Percentiles rank a stretch among this genome's conserved stretches.
Evolutionary conservation across 2,888 invertebrate species (phyloP).

Genomic region (Zootermopsis nevadensis): DNA sequence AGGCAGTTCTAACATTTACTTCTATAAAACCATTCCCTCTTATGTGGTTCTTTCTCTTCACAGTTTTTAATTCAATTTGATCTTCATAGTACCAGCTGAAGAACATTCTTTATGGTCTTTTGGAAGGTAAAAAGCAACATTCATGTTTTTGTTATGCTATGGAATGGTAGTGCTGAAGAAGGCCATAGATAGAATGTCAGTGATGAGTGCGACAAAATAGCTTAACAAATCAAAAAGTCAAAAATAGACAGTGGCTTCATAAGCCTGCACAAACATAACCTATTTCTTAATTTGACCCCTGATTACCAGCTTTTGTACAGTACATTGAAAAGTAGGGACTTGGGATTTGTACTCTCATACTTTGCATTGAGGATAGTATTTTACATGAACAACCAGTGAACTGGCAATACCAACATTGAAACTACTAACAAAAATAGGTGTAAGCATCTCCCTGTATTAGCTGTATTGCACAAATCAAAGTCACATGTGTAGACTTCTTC

Average conservation of each 20-base stretch:
- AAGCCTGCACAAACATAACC: too few relatives aligned
- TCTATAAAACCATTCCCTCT: not conserved
- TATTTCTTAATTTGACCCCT: not conserved
- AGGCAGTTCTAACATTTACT: not conserved
- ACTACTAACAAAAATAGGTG: not conserved
- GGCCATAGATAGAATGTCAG: not conserved
- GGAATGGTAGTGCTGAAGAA: not conserved
- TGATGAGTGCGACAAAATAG: not conserved
- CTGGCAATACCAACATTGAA: not conserved
- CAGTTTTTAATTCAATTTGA: not conserved
- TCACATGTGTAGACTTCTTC: slow-evolving; percentile 50
- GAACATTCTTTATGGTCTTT: not conserved
- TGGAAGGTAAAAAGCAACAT: not conserved
- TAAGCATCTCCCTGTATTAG: not conserved
- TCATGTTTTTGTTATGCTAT: not conserved
- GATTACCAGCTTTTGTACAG: not conserved
- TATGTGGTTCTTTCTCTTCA: not conserved
- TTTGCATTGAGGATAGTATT: not conserved
- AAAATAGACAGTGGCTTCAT: not conserved
- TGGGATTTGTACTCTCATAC: not conserved
- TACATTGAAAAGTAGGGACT: not conserved
- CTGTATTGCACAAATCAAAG: slow-evolving; percentile 47
- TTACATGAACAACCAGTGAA: slow-evolving; percentile 5
- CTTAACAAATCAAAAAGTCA: too few relatives aligned
- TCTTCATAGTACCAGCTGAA: not conserved